Evolutionary conservation across 2,888 invertebrate genomes (phyloP).

Genomic region (Spicauda simplicius): DNA sequence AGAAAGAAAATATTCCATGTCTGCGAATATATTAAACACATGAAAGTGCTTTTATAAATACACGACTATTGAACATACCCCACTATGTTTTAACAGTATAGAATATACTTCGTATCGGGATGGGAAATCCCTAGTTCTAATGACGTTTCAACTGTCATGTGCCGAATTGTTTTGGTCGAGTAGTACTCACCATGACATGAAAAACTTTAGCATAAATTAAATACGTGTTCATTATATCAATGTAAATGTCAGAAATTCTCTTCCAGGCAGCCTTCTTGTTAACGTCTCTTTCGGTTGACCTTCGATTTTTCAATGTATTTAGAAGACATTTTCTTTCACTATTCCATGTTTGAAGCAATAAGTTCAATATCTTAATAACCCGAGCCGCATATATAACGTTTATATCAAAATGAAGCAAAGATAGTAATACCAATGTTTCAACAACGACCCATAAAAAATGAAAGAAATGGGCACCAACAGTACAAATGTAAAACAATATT

Average conservation of each 20-base stretch:
- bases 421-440: background rate
- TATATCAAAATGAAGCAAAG: conserved; percentile 21
- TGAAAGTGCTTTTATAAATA: no score
- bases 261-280: background rate
- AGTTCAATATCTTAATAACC: conserved; percentile 5
- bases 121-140: no score
- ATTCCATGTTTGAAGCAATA: conserved; percentile 11
- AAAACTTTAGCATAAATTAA: conserved; percentile 4
- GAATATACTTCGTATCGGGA: no score
- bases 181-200: conserved; percentile 19
- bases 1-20: no score
- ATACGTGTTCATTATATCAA: conserved; percentile 18
- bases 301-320: background rate
- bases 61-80: no score
- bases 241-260: conserved; percentile 1
- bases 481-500: background rate
- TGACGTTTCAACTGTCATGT: no score
- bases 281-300: background rate
- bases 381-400: conserved; percentile 19
- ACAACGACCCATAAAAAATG: background rate
- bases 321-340: conserved; percentile 1
- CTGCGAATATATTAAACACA: no score
- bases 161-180: no score
- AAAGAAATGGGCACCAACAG: background rate
- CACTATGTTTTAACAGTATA: no score